These are phyloP conservation scores for Daktulosphaira vitifoliae DNA, from an alignment of 1,140 invertebrate genomes.

Conservation along the genomic window DNA sequence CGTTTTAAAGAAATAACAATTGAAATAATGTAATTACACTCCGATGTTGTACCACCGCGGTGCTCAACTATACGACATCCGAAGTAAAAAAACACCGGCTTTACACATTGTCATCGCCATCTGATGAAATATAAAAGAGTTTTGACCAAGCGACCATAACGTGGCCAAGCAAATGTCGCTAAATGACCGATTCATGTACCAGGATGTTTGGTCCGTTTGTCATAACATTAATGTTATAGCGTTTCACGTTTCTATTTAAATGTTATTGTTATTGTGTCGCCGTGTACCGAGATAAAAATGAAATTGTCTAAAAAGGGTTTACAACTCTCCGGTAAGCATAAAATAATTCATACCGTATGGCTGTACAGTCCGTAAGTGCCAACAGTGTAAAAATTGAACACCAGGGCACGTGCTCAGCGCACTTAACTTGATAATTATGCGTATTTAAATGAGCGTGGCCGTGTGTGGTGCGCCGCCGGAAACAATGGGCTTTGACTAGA, in stretches of 20 bases:
- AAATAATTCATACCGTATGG: too few species aligned
- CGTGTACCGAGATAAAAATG: conserved; percentile 13
- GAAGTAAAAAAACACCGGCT: too few species aligned
- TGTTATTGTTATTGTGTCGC: conserved; percentile 27
- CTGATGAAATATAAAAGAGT: too few species aligned
- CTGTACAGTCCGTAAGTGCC: background rate
- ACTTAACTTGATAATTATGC: conserved; percentile 33
- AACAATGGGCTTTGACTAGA: conserved; percentile 24
- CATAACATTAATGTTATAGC: background rate
- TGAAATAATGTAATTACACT: too few species aligned
- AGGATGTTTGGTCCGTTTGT: conserved; percentile 31
- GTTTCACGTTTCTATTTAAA: conserved; percentile 8
- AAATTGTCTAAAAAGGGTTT: too few species aligned
- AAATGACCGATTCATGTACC: conserved; percentile 29
- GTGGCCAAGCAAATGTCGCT: background rate
- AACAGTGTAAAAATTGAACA: background rate
- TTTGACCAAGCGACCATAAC: too few species aligned
- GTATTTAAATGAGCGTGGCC: conserved; percentile 31
- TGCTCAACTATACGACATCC: too few species aligned
- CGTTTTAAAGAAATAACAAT: too few species aligned
- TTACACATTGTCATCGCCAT: too few species aligned
- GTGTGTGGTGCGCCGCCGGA: conserved; percentile 14
- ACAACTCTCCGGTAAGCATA: too few species aligned
- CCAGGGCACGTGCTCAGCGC: conserved; percentile 17
- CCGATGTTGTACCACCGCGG: too few species aligned